A percentile compares a stretch with the other conserved stretches of the same genome.
Conservation (phyloP, 2,797 vertebrate genomes). For the Heteromormyrus szaboi region DNA sequence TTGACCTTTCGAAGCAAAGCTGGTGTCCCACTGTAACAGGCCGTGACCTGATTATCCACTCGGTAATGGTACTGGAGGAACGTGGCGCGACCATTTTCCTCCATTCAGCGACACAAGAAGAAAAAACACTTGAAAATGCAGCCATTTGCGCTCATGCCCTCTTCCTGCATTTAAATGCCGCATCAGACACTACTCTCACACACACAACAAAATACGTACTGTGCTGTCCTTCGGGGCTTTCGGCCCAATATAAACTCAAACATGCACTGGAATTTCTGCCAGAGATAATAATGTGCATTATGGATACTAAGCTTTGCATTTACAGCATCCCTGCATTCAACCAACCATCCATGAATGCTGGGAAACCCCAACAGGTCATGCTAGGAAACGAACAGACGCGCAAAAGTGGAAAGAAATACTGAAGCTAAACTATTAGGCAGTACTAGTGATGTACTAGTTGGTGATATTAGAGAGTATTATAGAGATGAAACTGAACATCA, state of each 20-base stretch:
- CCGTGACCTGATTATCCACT: slow-evolving; percentile 34
- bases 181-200: background rate
- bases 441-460: background rate
- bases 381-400: background rate
- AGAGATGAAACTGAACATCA: background rate
- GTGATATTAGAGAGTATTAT: background rate
- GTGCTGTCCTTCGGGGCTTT: background rate
- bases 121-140: slow-evolving; percentile 18
- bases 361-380: background rate
- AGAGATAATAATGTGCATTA: background rate
- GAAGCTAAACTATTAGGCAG: background rate
- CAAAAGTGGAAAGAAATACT: background rate
- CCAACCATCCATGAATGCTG: background rate
- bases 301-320: background rate
- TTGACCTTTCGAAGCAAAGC: slow-evolving; percentile 35
- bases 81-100: background rate
- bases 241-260: background rate
- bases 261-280: background rate
- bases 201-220: background rate
- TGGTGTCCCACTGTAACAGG: slow-evolving; percentile 29
- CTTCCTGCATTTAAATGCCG: background rate
- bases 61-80: slow-evolving; percentile 16
- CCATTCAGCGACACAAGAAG: background rate
- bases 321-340: background rate
- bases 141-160: background rate